phyloP scores from a whole-genome alignment of 1,140 invertebrate species.

The Streblospio benedicti region DNA sequence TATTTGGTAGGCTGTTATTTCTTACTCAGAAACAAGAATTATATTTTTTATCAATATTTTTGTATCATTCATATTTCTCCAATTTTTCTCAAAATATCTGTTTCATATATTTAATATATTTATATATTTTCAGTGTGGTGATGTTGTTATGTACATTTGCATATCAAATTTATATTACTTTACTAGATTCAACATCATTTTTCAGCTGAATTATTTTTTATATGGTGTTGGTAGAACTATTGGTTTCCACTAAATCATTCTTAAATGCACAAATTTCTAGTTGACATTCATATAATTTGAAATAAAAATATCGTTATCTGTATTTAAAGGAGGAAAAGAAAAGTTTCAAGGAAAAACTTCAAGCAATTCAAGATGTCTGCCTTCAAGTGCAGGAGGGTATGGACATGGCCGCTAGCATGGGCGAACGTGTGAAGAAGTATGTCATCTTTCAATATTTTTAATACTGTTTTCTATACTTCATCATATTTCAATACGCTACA shows the following conservation, averaged over 20 bases:
- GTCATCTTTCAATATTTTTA: conserved; percentile 30
- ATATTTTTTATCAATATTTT: too few species aligned
- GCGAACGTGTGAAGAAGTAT: conserved; percentile 89
- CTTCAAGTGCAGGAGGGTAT: conserved; percentile 80
- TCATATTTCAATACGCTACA: too few species aligned
- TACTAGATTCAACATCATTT: background rate
- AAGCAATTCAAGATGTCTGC: conserved; percentile 88
- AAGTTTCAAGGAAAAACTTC: conserved; percentile 81
- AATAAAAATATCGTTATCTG: too few species aligned
- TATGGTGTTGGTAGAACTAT: background rate
- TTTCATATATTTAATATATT: background rate
- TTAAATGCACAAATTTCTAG: too few species aligned
- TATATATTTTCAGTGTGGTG: background rate
- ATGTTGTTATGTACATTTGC: background rate
- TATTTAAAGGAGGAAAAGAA: conserved; percentile 90
- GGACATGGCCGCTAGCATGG: conserved; percentile 80
- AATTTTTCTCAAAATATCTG: too few species aligned
- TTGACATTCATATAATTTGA: too few species aligned
- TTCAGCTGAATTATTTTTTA: background rate
- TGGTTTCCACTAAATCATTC: too few species aligned
- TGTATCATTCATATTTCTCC: too few species aligned
- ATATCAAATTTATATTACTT: background rate
- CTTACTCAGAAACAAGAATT: too few species aligned
- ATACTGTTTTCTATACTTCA: too few species aligned
- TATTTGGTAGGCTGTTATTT: too few species aligned